Base-by-base conservation (phyloP, 64 coral and sea anemone species). In the Trachythela sp. region DNA sequence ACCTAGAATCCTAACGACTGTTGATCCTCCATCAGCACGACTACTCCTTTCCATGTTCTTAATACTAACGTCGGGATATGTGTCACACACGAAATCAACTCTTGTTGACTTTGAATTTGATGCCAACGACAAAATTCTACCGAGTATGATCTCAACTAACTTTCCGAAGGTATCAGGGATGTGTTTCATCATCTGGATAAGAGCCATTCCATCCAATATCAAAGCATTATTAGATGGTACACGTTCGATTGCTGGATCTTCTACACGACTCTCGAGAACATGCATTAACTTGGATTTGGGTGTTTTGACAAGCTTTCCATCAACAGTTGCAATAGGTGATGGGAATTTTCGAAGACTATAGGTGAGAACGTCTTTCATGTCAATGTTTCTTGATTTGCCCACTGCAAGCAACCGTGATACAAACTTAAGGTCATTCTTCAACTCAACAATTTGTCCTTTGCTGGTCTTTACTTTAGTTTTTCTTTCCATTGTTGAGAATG, bases 51-150 rank as follows among this genome's bases (percentile, higher is more conserved):
- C 75, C 32, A 80, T 80, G 75, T 80, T 80, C 75, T 80, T 80
- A 39, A 80, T 80, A 80, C 75, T 80, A 39, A 80, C 37, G 33
- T 80, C 75, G 9, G 75, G 75, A 37, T 80, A 80, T 1, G 75
- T 80, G 75, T 80, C 75, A 80, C 75, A 80, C 11, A 80, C 75
- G 18, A 80, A 80, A 39, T 80, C 75, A 80, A 80, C 75, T 80
- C 56, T 8, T 64, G 56, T 64, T 22, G 56, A 64, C 56, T 64
- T 64, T 64, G 56, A 64, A 64, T 10, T 64, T 64, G 56, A 64
- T n/a, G 56, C 56, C 24, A 64, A 64, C 56, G 56, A 64, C 5
- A 64, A 64, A 64, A 64, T 64, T 64, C 56, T 64, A 64, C 56
- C 18, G 56, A 64, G 56, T 64, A 64, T 64, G 56, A 64, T 27